Evolutionary conservation across 1,140 invertebrate species (phyloP).

Genomic region (Microplitis demolitor): DNA sequence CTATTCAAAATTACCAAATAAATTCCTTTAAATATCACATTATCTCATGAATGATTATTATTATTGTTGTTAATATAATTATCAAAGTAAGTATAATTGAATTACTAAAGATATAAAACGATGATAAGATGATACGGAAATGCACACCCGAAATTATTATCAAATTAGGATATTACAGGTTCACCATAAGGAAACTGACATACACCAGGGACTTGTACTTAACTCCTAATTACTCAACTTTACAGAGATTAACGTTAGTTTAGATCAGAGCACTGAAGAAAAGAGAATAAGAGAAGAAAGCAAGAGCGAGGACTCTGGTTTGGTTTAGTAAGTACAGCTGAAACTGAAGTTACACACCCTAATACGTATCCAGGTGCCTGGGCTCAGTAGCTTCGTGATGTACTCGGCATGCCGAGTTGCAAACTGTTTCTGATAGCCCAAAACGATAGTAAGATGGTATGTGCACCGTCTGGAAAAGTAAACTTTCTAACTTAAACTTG

Average conservation of each 20-base stretch:
- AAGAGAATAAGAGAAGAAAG: constrained; percentile 27
- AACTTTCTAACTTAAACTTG: not conserved
- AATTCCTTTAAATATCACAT: too few species aligned
- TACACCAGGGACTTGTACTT: constrained; percentile 41
- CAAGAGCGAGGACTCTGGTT: not conserved
- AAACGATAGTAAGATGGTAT: constrained; percentile 22
- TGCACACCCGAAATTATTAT: constrained; percentile 31
- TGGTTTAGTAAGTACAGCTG: constrained; percentile 27
- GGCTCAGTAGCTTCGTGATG: constrained; percentile 29
- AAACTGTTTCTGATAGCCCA: constrained; percentile 45
- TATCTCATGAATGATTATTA: too few species aligned
- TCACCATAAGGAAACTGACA: constrained; percentile 37
- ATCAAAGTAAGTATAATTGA: too few species aligned
- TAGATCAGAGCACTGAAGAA: not conserved
- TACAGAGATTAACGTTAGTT: constrained; percentile 42
- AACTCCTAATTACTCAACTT: constrained; percentile 51
- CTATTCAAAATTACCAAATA: too few species aligned
- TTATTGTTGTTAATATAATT: too few species aligned
- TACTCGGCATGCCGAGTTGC: constrained; percentile 33
- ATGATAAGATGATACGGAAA: not conserved
- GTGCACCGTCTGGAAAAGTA: constrained; percentile 1
- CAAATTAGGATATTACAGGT: constrained; percentile 44
- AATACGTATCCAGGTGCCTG: constrained; percentile 43
- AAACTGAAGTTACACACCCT: constrained; percentile 44
- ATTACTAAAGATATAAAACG: not conserved